Evolutionary conservation across 2,797 vertebrate species (phyloP).

Genomic region (Pseudomugil tenellus): DNA sequence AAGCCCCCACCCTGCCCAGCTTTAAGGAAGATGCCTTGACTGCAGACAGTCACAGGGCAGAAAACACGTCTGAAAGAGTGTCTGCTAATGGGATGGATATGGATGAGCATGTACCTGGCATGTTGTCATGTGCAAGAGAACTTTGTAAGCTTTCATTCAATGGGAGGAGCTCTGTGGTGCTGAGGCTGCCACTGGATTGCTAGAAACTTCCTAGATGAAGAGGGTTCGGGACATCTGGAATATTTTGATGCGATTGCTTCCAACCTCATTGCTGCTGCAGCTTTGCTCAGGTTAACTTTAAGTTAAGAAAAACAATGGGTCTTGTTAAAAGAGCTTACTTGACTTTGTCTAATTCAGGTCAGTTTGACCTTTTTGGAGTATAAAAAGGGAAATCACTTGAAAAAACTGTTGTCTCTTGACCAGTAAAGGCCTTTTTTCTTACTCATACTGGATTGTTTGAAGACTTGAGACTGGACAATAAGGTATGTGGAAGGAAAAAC

Average conservation of each 20-base stretch:
- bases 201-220: slow-evolving; percentile 42
- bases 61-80: slow-evolving; percentile 39
- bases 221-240: slow-evolving; percentile 19
- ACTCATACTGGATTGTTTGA: not conserved
- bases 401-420: not conserved
- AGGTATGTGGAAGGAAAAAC: slow-evolving; percentile 44
- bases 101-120: slow-evolving; percentile 17
- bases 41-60: slow-evolving; percentile 20
- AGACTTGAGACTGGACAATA: slow-evolving; percentile 6
- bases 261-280: not conserved
- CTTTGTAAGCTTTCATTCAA: slow-evolving; percentile 55
- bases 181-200: slow-evolving; percentile 50
- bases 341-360: slow-evolving; percentile 13
- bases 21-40: slow-evolving; percentile 57
- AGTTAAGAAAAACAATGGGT: not conserved
- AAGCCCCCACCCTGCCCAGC: slow-evolving; percentile 59
- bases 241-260: slow-evolving; percentile 27
- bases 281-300: not conserved
- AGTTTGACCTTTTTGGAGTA: slow-evolving; percentile 45
- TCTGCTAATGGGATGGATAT: slow-evolving; percentile 49
- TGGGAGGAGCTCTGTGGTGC: slow-evolving; percentile 65
- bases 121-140: slow-evolving; percentile 28
- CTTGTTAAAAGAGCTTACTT: slow-evolving; percentile 26
- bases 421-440: slow-evolving; percentile 17
- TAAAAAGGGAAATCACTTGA: slow-evolving; percentile 17